phyloP scores from a whole-genome alignment of 2,797 vertebrate genomes.

The Acanthopagrus latus region DNA sequence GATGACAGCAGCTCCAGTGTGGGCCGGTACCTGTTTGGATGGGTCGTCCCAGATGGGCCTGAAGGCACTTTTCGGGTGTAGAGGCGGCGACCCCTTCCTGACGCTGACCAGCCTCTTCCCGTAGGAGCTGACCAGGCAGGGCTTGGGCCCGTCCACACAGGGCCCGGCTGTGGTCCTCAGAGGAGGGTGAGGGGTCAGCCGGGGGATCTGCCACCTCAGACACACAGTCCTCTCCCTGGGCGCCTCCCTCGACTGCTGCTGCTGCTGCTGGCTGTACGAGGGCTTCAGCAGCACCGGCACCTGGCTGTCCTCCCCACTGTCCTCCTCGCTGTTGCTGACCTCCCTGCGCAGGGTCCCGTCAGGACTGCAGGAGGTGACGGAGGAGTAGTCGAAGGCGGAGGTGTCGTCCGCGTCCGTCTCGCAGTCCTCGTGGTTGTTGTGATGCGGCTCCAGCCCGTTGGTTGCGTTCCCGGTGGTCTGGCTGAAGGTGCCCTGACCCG shows the following conservation, averaged over 20 bases:
- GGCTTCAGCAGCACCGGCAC: slow-evolving; percentile 87
- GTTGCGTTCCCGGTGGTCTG: slow-evolving; percentile 54
- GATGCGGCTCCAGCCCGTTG: slow-evolving; percentile 37
- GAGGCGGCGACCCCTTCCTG: slow-evolving; percentile 74
- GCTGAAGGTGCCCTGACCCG: slow-evolving; percentile 79
- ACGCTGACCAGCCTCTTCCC: slow-evolving; percentile 74
- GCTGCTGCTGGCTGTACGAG: slow-evolving; percentile 64
- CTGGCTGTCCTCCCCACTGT: slow-evolving; percentile 84
- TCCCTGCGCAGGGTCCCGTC: slow-evolving; percentile 79
- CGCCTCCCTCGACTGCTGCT: slow-evolving; percentile 35
- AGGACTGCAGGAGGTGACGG: slow-evolving; percentile 85
- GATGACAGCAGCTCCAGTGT: not conserved
- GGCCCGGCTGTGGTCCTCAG: slow-evolving; percentile 46
- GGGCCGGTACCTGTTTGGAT: slow-evolving; percentile 76
- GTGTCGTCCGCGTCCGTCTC: slow-evolving; percentile 82
- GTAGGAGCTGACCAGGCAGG: slow-evolving; percentile 66
- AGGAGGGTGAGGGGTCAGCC: slow-evolving; percentile 79
- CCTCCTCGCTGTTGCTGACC: slow-evolving; percentile 61
- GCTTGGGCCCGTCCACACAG: slow-evolving; percentile 37
- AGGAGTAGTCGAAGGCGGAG: slow-evolving; percentile 86
- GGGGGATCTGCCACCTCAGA: slow-evolving; percentile 85
- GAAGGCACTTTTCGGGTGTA: slow-evolving; percentile 82
- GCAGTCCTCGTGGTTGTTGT: slow-evolving; percentile 47
- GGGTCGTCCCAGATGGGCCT: slow-evolving; percentile 85
- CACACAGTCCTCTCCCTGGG: slow-evolving; percentile 80